These are phyloP conservation scores for Todus mexicanus DNA, from an alignment of 2,797 vertebrate genomes.

Conservation along the genomic window DNA sequence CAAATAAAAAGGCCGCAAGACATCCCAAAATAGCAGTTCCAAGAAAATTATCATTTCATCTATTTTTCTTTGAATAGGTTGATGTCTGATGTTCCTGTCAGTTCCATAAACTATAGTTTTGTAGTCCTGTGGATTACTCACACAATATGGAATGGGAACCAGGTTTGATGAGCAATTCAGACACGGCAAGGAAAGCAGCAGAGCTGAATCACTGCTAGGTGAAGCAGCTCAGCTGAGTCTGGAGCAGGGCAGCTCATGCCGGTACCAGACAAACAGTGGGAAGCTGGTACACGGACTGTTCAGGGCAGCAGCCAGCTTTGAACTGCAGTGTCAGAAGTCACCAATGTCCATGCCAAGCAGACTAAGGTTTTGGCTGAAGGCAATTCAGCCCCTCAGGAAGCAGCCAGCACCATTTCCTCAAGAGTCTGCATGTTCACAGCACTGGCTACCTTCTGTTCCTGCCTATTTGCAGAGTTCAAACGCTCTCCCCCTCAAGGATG, in stretches of 20 bases:
- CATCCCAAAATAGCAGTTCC: conserved; percentile 12
- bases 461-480: background rate
- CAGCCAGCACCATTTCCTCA: background rate
- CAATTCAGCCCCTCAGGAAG: background rate
- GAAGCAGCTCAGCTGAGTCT: background rate
- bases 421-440: background rate
- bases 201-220: background rate
- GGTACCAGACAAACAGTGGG: background rate
- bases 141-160: background rate
- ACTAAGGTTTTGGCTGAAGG: background rate
- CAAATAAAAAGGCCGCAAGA: background rate
- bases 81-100: background rate
- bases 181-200: background rate
- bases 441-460: background rate
- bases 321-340: background rate
- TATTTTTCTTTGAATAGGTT: background rate
- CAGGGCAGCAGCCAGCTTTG: background rate
- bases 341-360: background rate
- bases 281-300: background rate
- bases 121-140: background rate
- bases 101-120: background rate
- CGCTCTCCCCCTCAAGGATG: background rate
- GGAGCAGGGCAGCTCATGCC: background rate
- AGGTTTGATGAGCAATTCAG: background rate
- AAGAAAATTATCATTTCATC: background rate